Conservation (phyloP, 2,797 vertebrate genomes). For the Petrocephalus sullivani region DNA sequence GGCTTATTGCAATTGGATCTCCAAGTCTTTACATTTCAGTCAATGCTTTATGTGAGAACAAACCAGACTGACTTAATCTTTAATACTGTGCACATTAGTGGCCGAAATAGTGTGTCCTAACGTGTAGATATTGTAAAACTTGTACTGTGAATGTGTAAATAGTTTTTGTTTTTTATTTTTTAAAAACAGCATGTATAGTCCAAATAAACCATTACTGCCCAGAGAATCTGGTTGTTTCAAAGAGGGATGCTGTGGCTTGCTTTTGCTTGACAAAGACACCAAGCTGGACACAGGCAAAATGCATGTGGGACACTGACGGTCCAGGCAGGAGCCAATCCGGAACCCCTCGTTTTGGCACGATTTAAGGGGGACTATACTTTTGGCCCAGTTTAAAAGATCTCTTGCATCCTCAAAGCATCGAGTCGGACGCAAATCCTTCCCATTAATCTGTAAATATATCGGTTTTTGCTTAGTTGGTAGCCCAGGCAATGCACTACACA, state of each 20-base stretch:
- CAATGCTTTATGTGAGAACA: slow-evolving; percentile 81
- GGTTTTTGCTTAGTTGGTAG: background rate
- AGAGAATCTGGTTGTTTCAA: slow-evolving; percentile 36
- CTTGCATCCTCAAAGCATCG: background rate
- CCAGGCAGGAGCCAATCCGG: background rate
- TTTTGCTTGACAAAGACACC: background rate
- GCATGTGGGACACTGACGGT: background rate
- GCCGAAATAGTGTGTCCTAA: slow-evolving; percentile 82
- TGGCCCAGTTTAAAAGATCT: background rate
- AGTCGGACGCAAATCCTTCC: background rate
- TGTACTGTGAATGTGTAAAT: slow-evolving; percentile 99
- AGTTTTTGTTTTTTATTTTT: slow-evolving; percentile 68
- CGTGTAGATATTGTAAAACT: slow-evolving; percentile 95
- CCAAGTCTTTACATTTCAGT: slow-evolving; percentile 88
- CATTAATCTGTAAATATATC: background rate
- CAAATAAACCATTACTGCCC: slow-evolving; percentile 95
- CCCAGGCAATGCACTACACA: background rate
- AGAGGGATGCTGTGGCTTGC: background rate
- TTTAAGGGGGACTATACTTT: background rate
- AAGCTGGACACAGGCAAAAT: background rate
- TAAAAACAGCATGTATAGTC: slow-evolving; percentile 99
- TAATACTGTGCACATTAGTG: slow-evolving; percentile 84
- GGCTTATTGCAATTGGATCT: slow-evolving; percentile 81
- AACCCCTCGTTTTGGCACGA: background rate
- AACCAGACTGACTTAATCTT: slow-evolving; percentile 80